Conservation (phyloP, 53 echinoderm and acorn worm genomes). For the Paelopatides confundens region DNA sequence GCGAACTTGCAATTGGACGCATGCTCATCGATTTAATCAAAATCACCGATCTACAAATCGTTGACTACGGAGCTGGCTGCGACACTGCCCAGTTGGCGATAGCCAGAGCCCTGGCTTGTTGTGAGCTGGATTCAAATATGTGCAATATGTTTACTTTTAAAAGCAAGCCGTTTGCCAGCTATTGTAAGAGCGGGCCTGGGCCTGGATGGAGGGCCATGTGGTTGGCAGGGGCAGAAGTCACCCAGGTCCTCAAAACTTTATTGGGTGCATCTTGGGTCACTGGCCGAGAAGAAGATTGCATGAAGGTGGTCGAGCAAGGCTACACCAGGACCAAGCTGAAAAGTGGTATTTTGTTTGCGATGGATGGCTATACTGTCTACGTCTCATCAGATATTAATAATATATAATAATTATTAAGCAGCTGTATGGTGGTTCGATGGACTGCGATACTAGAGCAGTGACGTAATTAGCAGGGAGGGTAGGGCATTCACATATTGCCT, state of each 20-base stretch:
- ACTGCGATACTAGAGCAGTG: no score
- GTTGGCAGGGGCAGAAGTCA: background rate
- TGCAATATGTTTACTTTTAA: conserved; percentile 14
- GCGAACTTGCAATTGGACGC: conserved; percentile 9
- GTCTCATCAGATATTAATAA: no score
- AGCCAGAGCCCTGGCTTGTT: conserved; percentile 11
- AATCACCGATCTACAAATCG: background rate
- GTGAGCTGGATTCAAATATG: background rate
- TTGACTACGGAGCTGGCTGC: background rate
- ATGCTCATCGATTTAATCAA: conserved; percentile 32
- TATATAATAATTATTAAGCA: no score
- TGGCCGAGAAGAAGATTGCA: conserved; percentile 19
- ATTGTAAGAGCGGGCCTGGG: conserved; percentile 40
- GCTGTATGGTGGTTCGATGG: no score
- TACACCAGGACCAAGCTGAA: background rate
- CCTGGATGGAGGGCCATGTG: conserved; percentile 29
- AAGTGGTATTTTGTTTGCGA: conserved; percentile 3
- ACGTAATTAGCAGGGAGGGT: no score
- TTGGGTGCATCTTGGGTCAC: conserved; percentile 14
- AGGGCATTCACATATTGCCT: no score
- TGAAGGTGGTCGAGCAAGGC: background rate
- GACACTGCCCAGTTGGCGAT: background rate
- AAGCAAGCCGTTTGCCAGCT: conserved; percentile 5
- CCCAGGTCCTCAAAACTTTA: background rate
- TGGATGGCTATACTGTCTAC: conserved; percentile 7